Evolutionary conservation across 2,113 vertebrate genomes (phyloP), one percentile per base, ranked within the genome.

Genomic region (Benitochromis conjunctus): DNA sequence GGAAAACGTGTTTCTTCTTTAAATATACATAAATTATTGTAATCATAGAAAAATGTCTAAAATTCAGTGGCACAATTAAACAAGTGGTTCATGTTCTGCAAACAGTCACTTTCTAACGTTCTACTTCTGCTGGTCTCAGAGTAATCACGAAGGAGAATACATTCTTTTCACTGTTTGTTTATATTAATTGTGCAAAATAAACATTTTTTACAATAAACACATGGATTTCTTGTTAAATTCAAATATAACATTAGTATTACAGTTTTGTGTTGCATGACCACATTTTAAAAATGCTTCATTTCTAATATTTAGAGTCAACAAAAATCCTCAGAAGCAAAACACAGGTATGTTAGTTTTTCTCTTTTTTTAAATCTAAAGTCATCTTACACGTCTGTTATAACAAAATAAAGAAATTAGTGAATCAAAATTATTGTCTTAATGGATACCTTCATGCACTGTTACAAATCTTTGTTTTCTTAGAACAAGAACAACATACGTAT

Each of bases 301-400:
- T 64, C 2, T 12, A 64, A 64, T 64, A 64, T 12, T 38, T 64
- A 64, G 60, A 64, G n/a, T 64, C 34, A 36, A 38, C 60, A 64
- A 64, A 64, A 64, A 38, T 38, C 66, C 31, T n/a, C 7, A 41
- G 26, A n/a, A 36, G 0, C 34, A 12, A 34, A 34, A 6, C 4
- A 21, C 54, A 36, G 55, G 69, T 60, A 60, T 6, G 29, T 9
- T 57, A 57, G 1, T 19, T 60, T 34, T 43, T 14, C 26, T 29
- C 4, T 57, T 57, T 26, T 26, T 57, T 26, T 0, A 57, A 57
- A 1, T 31, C 26, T 60, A 60, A 60, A 60, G 3, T 3, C 1
- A 2, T 0, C 56, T 34, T 60, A 3, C 29, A 19, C 0, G 0
- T 60, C 0, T 60, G 0, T 0, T 18, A 6, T 34, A 60, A 14